These are phyloP conservation scores for Calephelis nemesis DNA, from an alignment of 1,140 invertebrate genomes.

Conservation along the genomic window DNA sequence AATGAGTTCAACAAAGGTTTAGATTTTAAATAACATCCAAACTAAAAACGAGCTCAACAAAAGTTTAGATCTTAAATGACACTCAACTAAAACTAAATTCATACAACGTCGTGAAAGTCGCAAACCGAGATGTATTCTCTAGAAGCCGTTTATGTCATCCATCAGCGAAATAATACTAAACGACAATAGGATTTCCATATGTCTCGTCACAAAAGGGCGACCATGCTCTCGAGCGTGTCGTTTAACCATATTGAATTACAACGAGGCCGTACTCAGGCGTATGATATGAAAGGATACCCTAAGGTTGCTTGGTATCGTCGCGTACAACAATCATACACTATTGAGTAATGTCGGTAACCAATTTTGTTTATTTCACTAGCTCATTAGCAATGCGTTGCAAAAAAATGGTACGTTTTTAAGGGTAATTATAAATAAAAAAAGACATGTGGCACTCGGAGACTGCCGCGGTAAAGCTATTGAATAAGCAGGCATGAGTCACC, in stretches of 20 bases:
- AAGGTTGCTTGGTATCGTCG: constrained; percentile 39
- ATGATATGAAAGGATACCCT: constrained; percentile 65
- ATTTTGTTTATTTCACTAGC: no score
- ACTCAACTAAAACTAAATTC: not conserved
- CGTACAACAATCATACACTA: constrained; percentile 32
- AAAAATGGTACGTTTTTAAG: no score
- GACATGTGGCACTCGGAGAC: no score
- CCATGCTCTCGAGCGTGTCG: constrained; percentile 57
- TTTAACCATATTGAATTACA: constrained; percentile 68
- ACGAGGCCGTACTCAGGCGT: constrained; percentile 61
- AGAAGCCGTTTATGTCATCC: constrained; percentile 14
- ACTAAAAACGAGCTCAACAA: no score
- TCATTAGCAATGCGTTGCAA: no score
- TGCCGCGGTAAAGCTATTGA: no score
- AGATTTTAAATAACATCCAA: not conserved
- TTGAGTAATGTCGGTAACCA: not conserved
- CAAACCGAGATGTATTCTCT: constrained; percentile 2
- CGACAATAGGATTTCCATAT: constrained; percentile 13
- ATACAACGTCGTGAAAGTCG: constrained; percentile 1
- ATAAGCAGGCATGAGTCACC: no score
- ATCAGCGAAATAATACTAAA: constrained; percentile 9
- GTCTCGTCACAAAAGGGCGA: constrained; percentile 42
- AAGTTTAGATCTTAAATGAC: not conserved
- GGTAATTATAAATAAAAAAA: no score
- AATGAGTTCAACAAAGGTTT: not conserved